Conservation (phyloP, 2,888 invertebrate genomes). For the Tipula helvola region DNA sequence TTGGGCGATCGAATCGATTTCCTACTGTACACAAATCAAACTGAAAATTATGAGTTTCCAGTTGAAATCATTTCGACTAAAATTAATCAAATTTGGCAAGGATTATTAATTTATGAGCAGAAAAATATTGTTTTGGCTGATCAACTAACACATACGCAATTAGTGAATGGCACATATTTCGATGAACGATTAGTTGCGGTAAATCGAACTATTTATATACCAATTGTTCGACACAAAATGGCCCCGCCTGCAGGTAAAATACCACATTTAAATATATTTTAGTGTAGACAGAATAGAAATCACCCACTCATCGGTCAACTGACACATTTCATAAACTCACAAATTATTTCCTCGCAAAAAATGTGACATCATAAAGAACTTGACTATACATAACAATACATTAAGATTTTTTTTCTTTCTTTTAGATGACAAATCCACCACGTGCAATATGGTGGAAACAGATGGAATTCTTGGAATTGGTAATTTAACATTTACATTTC, state of each 20-base stretch:
- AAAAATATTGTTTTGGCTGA: background rate
- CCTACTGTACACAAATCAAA: constrained; percentile 48
- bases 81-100: background rate
- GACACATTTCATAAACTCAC: background rate
- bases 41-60: constrained; percentile 19
- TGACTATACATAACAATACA: background rate
- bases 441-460: background rate
- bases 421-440: background rate
- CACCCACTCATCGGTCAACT: background rate
- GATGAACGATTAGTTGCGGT: background rate
- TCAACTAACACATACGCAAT: background rate
- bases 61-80: background rate
- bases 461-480: background rate
- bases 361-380: background rate
- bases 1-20: constrained; percentile 76
- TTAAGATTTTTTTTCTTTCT: background rate
- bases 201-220: background rate
- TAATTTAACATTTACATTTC: constrained; percentile 49
- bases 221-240: background rate
- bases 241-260: background rate
- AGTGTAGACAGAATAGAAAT: background rate
- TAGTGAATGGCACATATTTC: background rate
- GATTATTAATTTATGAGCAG: background rate
- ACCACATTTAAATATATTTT: background rate
- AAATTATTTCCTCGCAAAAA: background rate